A percentile compares a stretch with the other conserved stretches of the same genome.
These are phyloP conservation scores for Peucedramus taeniatus DNA, from an alignment of 2,113 vertebrate species.

Conservation along the genomic window DNA sequence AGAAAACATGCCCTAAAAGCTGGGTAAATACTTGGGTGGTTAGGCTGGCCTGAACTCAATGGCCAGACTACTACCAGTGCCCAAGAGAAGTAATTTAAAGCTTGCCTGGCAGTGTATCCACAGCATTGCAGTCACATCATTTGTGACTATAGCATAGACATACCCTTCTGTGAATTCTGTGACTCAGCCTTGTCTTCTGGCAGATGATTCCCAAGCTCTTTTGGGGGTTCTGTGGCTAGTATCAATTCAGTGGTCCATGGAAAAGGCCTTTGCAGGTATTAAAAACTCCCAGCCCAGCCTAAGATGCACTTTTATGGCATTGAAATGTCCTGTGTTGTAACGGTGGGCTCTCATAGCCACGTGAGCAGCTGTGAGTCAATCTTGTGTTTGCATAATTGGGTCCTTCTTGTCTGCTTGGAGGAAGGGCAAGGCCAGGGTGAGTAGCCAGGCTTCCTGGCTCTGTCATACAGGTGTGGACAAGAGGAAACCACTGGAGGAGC, in stretches of 20 bases:
- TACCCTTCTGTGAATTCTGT: not conserved
- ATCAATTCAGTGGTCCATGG: not conserved
- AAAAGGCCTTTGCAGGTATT: not conserved
- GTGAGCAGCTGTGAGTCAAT: not conserved
- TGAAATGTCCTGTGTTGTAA: not conserved
- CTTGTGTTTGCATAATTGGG: not conserved
- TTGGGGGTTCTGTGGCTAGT: not conserved
- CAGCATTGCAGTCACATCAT: not conserved
- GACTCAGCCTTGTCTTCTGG: not conserved
- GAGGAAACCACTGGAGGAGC: not conserved
- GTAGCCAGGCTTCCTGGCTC: not conserved
- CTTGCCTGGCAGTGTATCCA: not conserved
- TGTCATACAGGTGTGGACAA: not conserved
- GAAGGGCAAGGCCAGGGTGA: not conserved
- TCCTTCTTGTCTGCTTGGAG: not conserved
- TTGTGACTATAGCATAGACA: not conserved
- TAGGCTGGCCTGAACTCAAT: not conserved
- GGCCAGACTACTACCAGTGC: not conserved
- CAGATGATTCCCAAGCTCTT: not conserved
- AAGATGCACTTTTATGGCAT: fast-evolving
- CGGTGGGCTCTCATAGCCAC: not conserved
- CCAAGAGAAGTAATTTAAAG: not conserved
- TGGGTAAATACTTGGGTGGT: not conserved
- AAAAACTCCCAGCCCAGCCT: not conserved
- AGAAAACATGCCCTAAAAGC: not conserved